Conservation (phyloP, 2,797 vertebrate species). For the Crypturellus tataupa region DNA sequence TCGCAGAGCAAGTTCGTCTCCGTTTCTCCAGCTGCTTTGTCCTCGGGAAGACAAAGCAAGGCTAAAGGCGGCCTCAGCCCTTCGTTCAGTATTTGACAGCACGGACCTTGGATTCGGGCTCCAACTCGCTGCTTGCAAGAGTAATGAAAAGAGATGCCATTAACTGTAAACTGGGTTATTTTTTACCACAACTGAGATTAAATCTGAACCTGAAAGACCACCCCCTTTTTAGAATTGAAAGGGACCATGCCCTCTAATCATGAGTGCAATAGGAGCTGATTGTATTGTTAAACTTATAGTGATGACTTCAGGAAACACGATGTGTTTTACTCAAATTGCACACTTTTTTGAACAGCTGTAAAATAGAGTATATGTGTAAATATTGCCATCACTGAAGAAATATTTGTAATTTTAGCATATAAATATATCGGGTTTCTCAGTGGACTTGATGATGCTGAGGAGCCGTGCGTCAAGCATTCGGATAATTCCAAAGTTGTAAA, state of each 20-base stretch:
- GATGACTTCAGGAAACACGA: constrained; percentile 78
- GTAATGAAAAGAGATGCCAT: constrained; percentile 38
- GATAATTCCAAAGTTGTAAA: constrained; percentile 64
- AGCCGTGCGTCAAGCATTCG: background rate
- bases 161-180: constrained; percentile 24
- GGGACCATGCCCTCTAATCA: constrained; percentile 63
- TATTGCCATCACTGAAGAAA: constrained; percentile 74
- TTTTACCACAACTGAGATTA: background rate
- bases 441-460: background rate
- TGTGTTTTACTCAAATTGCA: constrained; percentile 78
- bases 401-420: constrained; percentile 73
- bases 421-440: constrained; percentile 46
- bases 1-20: background rate
- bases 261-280: constrained; percentile 84
- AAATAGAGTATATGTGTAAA: constrained; percentile 80
- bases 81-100: constrained; percentile 11
- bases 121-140: constrained; percentile 13
- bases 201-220: constrained; percentile 20
- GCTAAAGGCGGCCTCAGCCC: background rate
- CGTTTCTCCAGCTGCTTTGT: background rate
- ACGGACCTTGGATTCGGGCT: constrained; percentile 30
- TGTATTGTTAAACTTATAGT: constrained; percentile 73
- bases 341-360: constrained; percentile 78
- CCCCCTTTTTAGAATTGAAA: constrained; percentile 29
- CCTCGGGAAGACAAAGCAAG: background rate